Evolutionary conservation across 2,888 invertebrate species (phyloP).

Genomic region (Xestoiulus laeticollis): DNA sequence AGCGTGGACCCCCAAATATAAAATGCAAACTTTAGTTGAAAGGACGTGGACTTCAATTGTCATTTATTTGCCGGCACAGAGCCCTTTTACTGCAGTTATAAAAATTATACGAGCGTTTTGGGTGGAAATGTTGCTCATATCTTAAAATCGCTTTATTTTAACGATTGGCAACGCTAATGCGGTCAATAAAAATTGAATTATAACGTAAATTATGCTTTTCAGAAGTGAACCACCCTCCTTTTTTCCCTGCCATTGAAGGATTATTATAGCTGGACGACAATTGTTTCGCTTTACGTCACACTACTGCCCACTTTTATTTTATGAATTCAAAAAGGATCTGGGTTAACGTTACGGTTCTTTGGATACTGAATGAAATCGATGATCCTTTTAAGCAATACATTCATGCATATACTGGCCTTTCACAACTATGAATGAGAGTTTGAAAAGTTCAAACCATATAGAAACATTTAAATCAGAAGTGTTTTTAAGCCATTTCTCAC

Average conservation of each 20-base stretch:
- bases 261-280: conserved; percentile 36
- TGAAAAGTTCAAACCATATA: too few relatives aligned
- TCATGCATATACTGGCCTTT: not conserved
- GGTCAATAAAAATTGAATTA: conserved; percentile 49
- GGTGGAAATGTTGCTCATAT: conserved; percentile 46
- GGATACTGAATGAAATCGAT: conserved; percentile 16
- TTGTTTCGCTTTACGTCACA: conserved; percentile 38
- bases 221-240: not conserved
- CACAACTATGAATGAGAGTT: not conserved
- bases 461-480: too few relatives aligned
- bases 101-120: conserved; percentile 46
- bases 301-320: conserved; percentile 32
- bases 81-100: conserved; percentile 46
- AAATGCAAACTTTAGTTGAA: conserved; percentile 48
- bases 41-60: not conserved
- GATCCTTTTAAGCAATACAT: conserved; percentile 30
- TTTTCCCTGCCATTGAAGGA: conserved; percentile 6
- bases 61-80: conserved; percentile 19
- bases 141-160: conserved; percentile 49
- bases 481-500: too few relatives aligned
- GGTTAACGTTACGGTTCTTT: conserved; percentile 30
- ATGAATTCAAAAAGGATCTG: conserved; percentile 40
- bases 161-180: conserved; percentile 51
- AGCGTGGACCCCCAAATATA: conserved; percentile 44
- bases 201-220: conserved; percentile 40